Evolutionary conservation across 2,888 invertebrate species (phyloP), one percentile per base, ranked within the genome.

Genomic region (Salpingus planirostris): DNA sequence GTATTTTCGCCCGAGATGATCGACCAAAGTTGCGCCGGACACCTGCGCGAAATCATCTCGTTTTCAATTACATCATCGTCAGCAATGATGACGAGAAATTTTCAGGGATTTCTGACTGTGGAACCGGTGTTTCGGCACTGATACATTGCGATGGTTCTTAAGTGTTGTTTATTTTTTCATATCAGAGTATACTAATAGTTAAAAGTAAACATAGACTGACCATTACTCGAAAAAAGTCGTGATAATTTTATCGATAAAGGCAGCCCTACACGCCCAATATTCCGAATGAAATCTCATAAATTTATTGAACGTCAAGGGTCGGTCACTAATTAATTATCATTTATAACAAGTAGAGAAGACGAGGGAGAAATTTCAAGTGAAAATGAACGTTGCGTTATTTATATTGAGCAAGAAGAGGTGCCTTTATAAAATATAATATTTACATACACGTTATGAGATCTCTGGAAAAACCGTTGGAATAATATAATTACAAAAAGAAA

Each of bases 161-260:
- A 55, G 55, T 55, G 52, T 57, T 49, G 43, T 57, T 57, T 58
- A 57, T 58, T 57, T 54, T 57, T 59, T 58, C 48, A 54, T 59
- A 55, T 57, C 50, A 56, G 57, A 59, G 54, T 58, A 58, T 59
- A 58, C 57, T 57, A 60, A 52, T n/a, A n/a, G 49, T 46, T 48
- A 51, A 23, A 57, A 57, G 52, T 55, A 59, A 50, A 58, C 57
- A 58, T 55, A 57, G 60, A 61, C 60, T 62, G 61, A 62, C 60
- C 61, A 57, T 61, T 50, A 57, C 46, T 53, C 51, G 55, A 57
- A 59, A 59, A 55, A 55, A 39, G 34, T 35, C 35, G n/a, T n/a
- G n/a, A n/a, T n/a, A n/a, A n/a, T n/a, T n/a, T n/a, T n/a, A n/a
- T 29, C 35, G 31, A 44, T 43, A 43, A 39, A 42, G 36, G 39